phyloP scores from a whole-genome alignment of 2,113 vertebrate species.

The Rhinogobius similis region DNA sequence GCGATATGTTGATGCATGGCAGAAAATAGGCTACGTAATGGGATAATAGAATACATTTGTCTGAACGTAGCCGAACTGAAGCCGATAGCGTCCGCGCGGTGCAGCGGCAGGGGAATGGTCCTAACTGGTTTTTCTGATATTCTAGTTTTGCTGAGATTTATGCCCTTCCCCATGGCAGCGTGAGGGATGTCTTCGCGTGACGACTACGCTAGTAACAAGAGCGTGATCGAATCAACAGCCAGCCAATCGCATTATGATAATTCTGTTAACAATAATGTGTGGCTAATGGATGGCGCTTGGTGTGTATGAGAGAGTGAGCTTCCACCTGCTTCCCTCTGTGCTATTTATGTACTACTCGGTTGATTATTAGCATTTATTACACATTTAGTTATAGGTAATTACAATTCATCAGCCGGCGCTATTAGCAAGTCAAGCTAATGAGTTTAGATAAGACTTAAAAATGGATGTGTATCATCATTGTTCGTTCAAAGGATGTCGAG shows the following conservation, averaged over 20 bases:
- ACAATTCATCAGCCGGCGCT: background rate
- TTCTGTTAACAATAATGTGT: slow-evolving; percentile 78
- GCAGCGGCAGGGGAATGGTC: slow-evolving; percentile 39
- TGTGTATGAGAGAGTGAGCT: slow-evolving; percentile 61
- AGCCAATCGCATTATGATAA: slow-evolving; percentile 76
- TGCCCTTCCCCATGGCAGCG: slow-evolving; percentile 43
- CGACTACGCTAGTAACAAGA: slow-evolving; percentile 75
- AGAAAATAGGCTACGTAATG: background rate
- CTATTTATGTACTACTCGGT: slow-evolving; percentile 22
- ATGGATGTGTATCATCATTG: background rate
- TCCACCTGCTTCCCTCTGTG: slow-evolving; percentile 35
- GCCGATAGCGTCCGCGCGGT: slow-evolving; percentile 12
- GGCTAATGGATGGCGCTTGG: slow-evolving; percentile 72
- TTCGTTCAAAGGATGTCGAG: background rate
- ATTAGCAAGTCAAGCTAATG: background rate
- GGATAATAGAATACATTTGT: slow-evolving; percentile 8
- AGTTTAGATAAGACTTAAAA: too few species aligned
- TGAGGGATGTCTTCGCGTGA: slow-evolving; percentile 72
- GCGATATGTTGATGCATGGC: background rate
- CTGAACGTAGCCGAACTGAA: background rate
- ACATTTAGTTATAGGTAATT: background rate
- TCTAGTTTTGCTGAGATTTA: slow-evolving; percentile 64
- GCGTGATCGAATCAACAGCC: slow-evolving; percentile 72
- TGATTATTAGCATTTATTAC: background rate
- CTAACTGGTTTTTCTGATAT: slow-evolving; percentile 50